Evolutionary conservation across 1,140 invertebrate species (phyloP), one percentile per base, ranked within the genome.

Genomic region (Ridgeia piscesae): DNA sequence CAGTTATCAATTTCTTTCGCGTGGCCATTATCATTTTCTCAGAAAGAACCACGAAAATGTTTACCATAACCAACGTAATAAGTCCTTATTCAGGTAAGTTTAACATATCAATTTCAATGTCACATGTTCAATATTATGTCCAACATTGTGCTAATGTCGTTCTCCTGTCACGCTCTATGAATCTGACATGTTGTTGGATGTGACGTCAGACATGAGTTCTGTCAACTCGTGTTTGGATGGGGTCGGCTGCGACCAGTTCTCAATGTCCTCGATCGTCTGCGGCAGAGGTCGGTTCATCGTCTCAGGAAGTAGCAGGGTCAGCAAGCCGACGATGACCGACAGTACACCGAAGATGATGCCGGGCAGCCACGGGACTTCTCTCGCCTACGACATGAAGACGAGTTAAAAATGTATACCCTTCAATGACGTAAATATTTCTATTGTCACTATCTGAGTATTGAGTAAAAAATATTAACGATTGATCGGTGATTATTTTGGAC

Each of bases 231-330:
- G 58, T 31, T 77, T 77, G 58, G 58, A 21, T 34, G 21, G 42
- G 33, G 14, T 17, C 11, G 91, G 58, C 35, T 77, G 17, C 50
- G 90, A 77, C 93, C 93, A 93, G 90, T 89, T 89, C 34, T 94
- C 93, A 34, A 93, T 92, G 50, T 94, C 93, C 88, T 94, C 92
- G 91, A 93, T 93, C 8, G 93, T 94, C 77, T 94, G 93, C 33
- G 93, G 93, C 88, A 94, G 92, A 6, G 93, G 93, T 88, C 92
- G 92, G 88, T 93, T 93, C 35, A 93, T 89, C 31, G 93, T 94
- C 58, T 94, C 93, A 2, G 93, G 93, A 34, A 94, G 89, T 27
- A 92, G 35, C 50, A 94, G 34, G n/a, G 92, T 93, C 35, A 93
- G 89, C 48, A 94, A 42, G 21, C 93, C 93, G 58, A 88, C 93